Conservation (phyloP, 2,888 invertebrate genomes). For the Drosophila dives region DNA sequence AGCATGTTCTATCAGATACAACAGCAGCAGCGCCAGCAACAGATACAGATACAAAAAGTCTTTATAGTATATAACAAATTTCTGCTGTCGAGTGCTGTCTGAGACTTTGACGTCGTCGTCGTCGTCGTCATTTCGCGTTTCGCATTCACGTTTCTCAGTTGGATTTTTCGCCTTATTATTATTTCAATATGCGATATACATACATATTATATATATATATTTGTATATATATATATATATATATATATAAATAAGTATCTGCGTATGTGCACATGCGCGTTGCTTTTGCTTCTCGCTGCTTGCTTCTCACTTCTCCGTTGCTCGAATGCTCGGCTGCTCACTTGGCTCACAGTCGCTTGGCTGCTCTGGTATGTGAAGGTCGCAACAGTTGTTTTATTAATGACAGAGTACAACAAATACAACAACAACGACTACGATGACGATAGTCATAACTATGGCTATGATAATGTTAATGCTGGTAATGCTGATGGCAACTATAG, state of each 20-base stretch:
- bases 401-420: slow-evolving; percentile 79
- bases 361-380: slow-evolving; percentile 85
- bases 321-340: slow-evolving; percentile 41
- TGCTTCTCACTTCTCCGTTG: slow-evolving; percentile 15
- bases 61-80: slow-evolving; percentile 67
- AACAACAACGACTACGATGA: slow-evolving; percentile 32
- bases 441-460: slow-evolving; percentile 31
- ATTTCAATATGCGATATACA: slow-evolving; percentile 69
- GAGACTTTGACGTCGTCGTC: slow-evolving; percentile 70
- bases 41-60: slow-evolving; percentile 30
- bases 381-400: slow-evolving; percentile 85
- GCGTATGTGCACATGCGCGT: slow-evolving; percentile 60
- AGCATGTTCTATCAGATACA: slow-evolving; percentile 73
- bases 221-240: slow-evolving; percentile 12
- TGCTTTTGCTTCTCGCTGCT: slow-evolving; percentile 34
- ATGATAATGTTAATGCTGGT: slow-evolving; percentile 30
- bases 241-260: slow-evolving; percentile 39
- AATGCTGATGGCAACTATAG: slow-evolving; percentile 29
- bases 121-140: slow-evolving; percentile 56
- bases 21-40: slow-evolving; percentile 30
- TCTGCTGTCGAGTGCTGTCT: slow-evolving; percentile 65
- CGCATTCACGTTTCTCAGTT: slow-evolving; percentile 76
- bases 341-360: slow-evolving; percentile 77
- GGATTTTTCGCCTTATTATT: slow-evolving; percentile 79
- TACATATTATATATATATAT: slow-evolving; percentile 24